Percentiles rank a stretch among this genome's conserved stretches.
These are phyloP conservation scores for Xylophagus ater DNA, from an alignment of 2,888 invertebrate genomes.

Conservation along the genomic window DNA sequence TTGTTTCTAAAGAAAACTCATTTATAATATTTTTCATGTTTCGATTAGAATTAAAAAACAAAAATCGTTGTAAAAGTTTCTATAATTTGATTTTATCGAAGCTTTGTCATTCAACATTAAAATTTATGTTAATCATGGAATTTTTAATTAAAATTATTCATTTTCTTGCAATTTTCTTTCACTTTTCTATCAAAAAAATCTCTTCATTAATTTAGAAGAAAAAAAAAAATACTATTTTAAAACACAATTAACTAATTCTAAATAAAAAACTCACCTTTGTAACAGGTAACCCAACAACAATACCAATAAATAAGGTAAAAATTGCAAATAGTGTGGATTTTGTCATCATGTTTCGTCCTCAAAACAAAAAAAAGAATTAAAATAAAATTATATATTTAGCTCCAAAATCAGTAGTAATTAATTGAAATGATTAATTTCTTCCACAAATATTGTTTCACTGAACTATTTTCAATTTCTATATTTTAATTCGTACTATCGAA, in stretches of 20 bases:
- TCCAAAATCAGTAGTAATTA: conserved; percentile 7
- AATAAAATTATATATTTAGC: not conserved
- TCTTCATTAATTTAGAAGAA: no score
- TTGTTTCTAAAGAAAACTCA: no score
- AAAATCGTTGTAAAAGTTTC: no score
- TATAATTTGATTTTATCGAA: no score
- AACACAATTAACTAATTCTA: not conserved
- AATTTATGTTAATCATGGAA: not conserved
- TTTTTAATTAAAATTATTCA: not conserved
- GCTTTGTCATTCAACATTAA: not conserved
- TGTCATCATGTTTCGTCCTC: conserved; percentile 3
- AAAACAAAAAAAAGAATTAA: conserved; percentile 1
- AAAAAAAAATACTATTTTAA: no score
- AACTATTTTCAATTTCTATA: not conserved
- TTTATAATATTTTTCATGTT: no score
- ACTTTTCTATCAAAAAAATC: not conserved
- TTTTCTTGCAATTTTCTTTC: not conserved
- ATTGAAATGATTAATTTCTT: not conserved
- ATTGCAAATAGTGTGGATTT: not conserved
- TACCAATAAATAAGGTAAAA: conserved; percentile 5
- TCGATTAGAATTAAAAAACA: no score
- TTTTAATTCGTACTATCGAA: not conserved
- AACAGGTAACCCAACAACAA: conserved; percentile 7
- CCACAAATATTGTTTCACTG: not conserved
- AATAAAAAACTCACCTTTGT: not conserved